Percentiles rank a stretch among this genome's conserved stretches.
Evolutionary conservation across 2,797 vertebrate species (phyloP).

Genomic region (Chaenodraco wilsoni): DNA sequence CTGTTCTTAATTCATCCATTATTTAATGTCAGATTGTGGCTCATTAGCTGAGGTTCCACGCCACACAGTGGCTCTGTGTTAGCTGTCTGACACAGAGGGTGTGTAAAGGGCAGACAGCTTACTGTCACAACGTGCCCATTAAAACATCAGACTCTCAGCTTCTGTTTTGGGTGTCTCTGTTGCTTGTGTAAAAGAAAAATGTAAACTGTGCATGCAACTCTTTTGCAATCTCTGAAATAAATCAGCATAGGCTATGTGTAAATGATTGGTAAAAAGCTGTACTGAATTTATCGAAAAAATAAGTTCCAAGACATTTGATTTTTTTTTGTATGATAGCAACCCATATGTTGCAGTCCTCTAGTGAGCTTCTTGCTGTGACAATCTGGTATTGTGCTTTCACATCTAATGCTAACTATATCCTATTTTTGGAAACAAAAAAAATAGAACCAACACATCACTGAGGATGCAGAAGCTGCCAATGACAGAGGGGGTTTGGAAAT

Average conservation of each 20-base stretch:
- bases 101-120: conserved; percentile 24
- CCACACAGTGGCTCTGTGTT: conserved; percentile 12
- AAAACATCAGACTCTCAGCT: conserved; percentile 21
- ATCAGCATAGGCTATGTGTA: background rate
- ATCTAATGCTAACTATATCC: background rate
- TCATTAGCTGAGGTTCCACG: conserved; percentile 29
- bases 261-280: background rate
- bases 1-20: conserved; percentile 36
- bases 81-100: conserved; percentile 25
- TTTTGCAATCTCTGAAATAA: background rate
- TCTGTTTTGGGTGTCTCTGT: background rate
- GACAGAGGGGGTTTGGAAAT: too few species aligned
- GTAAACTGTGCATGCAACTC: background rate
- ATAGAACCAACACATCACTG: too few species aligned
- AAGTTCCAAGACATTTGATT: background rate
- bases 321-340: background rate
- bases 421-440: too few species aligned
- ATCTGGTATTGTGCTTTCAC: background rate
- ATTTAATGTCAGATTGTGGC: conserved; percentile 41
- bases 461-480: too few species aligned
- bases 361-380: background rate
- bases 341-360: background rate
- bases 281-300: background rate
- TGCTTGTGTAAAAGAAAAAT: background rate
- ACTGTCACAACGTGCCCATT: conserved; percentile 29